Base-by-base conservation (phyloP, 2,113 vertebrate genomes). In the Lepus timidus region DNA sequence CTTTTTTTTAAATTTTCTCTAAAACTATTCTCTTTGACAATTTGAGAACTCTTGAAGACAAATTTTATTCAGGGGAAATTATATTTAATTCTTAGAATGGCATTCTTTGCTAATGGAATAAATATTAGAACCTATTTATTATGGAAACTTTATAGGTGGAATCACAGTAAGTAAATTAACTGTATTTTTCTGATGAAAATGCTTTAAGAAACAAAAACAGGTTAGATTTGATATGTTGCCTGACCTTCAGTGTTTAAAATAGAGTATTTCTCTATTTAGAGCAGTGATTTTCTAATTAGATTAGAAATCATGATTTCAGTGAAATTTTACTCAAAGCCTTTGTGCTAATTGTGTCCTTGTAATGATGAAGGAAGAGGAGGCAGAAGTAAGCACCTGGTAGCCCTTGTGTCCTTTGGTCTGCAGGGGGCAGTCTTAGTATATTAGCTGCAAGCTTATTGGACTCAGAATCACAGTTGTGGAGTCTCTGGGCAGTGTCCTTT, bases 241-340 rank as follows among this genome's bases (percentile, higher is more conserved):
- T 31, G 1, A 23, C 73, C 4, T 51, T 94, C 6, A 82, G 6
- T 29, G 8, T 91, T 85, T 80, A 31, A 95, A 92, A 27, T 71
- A 25, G 52, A 0, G 0, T 13, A 20, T 23, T 82, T 2, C 52
- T 33, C 81, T 70, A 92, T 51, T 73, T 85, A 68, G 31, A n/a
- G 3, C 8, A 62, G 0, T 81, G 51, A 29, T 80, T 96, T 90
- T 96, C 12, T 85, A 61, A 76, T 68, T 80, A 70, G n/a, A 62
- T 81, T 70, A 62, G 36, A 96, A 90, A 78, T 89, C 33, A 64
- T 89, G 14, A 73, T 85, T 76, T 75, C 62, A 16, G 27, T 79
- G 58, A 74, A 25, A 52, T 70, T 90, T 94, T 93, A 64, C 9
- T 81, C 39, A 64, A 33, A 74, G 20, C 12, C 7, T 87, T 93